Conservation (phyloP, 2,888 invertebrate species). For the Chrysopilus asiliformis region DNA sequence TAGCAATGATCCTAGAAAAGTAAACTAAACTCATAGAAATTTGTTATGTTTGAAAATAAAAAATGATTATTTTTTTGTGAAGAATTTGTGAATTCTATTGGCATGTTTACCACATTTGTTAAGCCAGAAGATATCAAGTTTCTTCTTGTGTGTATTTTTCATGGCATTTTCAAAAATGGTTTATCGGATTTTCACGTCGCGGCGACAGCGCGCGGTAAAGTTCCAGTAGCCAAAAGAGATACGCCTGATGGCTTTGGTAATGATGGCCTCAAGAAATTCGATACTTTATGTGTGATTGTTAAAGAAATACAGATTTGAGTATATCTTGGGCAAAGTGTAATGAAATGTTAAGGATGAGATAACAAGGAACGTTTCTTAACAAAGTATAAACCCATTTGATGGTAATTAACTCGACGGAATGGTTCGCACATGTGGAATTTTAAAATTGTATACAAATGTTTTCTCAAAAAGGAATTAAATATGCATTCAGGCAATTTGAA, state of each 20-base stretch:
- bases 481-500: too few relatives aligned
- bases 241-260: background rate
- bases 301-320: too few relatives aligned
- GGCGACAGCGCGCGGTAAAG: background rate
- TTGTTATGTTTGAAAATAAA: background rate
- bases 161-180: background rate
- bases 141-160: conserved; percentile 2
- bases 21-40: background rate
- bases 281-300: too few relatives aligned
- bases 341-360: too few relatives aligned
- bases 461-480: too few relatives aligned
- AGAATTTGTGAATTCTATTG: conserved; percentile 3
- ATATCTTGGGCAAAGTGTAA: too few relatives aligned
- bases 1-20: too few relatives aligned
- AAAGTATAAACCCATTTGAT: too few relatives aligned
- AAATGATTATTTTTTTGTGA: background rate
- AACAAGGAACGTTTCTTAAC: too few relatives aligned
- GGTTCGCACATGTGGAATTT: too few relatives aligned
- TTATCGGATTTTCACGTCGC: background rate
- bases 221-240: background rate
- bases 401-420: too few relatives aligned
- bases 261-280: background rate
- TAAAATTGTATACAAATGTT: too few relatives aligned
- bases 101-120: conserved; percentile 11
- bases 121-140: conserved; percentile 2